Evolutionary conservation across 2,888 invertebrate genomes (phyloP).

Genomic region (Xanthorhoe designata): DNA sequence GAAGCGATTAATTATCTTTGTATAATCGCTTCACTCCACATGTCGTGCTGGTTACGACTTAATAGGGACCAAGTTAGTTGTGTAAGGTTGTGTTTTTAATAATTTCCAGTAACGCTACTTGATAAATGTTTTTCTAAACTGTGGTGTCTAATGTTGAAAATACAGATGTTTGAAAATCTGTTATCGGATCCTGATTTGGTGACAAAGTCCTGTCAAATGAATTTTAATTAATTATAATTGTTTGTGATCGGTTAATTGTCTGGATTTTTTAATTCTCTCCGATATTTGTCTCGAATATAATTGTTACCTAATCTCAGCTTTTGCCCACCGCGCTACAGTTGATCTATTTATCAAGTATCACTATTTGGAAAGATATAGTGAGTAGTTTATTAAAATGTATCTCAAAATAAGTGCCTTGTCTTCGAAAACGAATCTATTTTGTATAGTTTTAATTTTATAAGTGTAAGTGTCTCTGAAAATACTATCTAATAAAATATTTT

Average conservation of each 20-base stretch:
- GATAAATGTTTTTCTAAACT: not conserved
- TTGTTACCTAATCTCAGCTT: not conserved
- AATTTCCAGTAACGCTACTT: not conserved
- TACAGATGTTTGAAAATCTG: too few species aligned
- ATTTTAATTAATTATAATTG: too few species aligned
- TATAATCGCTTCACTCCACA: not conserved
- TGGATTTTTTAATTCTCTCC: too few species aligned
- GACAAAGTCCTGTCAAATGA: too few species aligned
- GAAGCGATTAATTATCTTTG: not conserved
- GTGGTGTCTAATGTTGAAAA: too few species aligned
- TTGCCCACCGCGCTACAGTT: not conserved
- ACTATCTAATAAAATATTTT: not conserved
- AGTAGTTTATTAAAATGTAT: conserved; percentile 14
- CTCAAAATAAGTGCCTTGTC: conserved; percentile 28
- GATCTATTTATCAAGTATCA: not conserved
- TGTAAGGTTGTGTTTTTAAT: not conserved
- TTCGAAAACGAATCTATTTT: conserved; percentile 24
- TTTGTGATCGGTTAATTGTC: too few species aligned
- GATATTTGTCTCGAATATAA: not conserved
- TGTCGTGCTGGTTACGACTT: conserved; percentile 63
- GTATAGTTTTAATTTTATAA: not conserved
- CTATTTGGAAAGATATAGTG: not conserved
- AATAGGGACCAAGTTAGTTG: conserved; percentile 23
- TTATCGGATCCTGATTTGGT: too few species aligned
- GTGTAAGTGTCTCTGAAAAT: not conserved